phyloP scores from a whole-genome alignment of 2,113 vertebrate genomes.

The zebrafish (Danio rerio) region DNA sequence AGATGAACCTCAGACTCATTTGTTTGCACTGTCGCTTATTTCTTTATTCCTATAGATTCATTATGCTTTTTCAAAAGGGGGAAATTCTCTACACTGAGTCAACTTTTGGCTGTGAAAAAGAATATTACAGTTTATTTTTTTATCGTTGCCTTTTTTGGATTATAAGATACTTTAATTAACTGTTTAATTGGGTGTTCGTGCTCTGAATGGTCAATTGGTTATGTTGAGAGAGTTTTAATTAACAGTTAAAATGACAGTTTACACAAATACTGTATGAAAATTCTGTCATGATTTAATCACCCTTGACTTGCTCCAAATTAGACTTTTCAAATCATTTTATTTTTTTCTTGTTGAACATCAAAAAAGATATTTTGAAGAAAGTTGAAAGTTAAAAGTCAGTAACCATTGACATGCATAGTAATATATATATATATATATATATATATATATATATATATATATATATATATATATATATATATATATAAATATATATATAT shows the following conservation, averaged over 20 bases:
- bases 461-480: too few relatives aligned
- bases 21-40: constrained; percentile 64
- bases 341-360: not conserved
- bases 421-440: too few relatives aligned
- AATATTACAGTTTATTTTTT: constrained; percentile 8
- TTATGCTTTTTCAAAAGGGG: constrained; percentile 35
- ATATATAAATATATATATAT: too few relatives aligned
- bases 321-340: too few relatives aligned
- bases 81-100: constrained; percentile 26
- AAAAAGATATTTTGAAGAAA: not conserved
- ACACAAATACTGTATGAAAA: too few relatives aligned
- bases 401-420: too few relatives aligned
- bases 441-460: too few relatives aligned
- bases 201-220: not conserved
- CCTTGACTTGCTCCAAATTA: too few relatives aligned
- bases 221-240: not conserved
- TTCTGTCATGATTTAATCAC: too few relatives aligned
- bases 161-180: not conserved
- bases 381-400: not conserved
- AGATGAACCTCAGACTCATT: constrained; percentile 67
- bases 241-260: not conserved
- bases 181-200: not conserved
- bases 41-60: constrained; percentile 56
- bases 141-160: not conserved
- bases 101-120: constrained; percentile 12